Evolutionary conservation across 1,140 invertebrate species (phyloP), one percentile per base, ranked within the genome.

Genomic region (Sarcophaga bullata): DNA sequence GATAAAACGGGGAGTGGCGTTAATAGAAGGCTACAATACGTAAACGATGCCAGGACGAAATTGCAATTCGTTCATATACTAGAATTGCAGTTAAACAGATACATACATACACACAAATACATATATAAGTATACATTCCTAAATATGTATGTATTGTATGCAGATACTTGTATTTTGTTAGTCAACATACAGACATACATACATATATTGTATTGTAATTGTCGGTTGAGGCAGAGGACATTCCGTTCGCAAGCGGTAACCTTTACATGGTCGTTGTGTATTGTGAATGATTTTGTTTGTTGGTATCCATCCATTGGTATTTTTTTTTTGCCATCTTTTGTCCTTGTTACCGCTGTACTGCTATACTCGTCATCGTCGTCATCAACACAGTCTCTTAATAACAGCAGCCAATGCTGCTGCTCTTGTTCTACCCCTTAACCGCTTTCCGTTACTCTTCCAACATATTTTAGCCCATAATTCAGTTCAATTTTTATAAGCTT

Each of bases 161-260:
- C 13, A 52, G 50, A 13, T 37, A 10, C 50, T 52, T 52, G 50
- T 52, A 52, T 52, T 25, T 4, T 68, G 3, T 17, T 68, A 17
- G 62, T 68, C 62, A 19, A 68, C 62, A 19, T 50, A 8, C 50
- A 78, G 25, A 37, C 4, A 37, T 4, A 37, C 25, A 37, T 4
- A 37, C 25, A 37, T 37, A 37, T 37, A 37, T 37, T 37, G 3
- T 50, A 52, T 78, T 78, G 75, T 78, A 19, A 78, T 78, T 78
- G 48, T 78, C 49, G 75, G n/a, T 78, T 78, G 62, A 68, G 62
- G 49, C 75, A 78, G 75, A 78, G 75, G 75, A 78, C 75, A 78
- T 78, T 78, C 75, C 75, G 75, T 78, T 78, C 75, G 75, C 75
- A 78, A 78, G 75, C 75, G 75, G 75, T 78, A 78, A 78, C 75